These are phyloP conservation scores for Antrozous pallidus DNA, from an alignment of 2,797 vertebrate species.

Conservation along the genomic window DNA sequence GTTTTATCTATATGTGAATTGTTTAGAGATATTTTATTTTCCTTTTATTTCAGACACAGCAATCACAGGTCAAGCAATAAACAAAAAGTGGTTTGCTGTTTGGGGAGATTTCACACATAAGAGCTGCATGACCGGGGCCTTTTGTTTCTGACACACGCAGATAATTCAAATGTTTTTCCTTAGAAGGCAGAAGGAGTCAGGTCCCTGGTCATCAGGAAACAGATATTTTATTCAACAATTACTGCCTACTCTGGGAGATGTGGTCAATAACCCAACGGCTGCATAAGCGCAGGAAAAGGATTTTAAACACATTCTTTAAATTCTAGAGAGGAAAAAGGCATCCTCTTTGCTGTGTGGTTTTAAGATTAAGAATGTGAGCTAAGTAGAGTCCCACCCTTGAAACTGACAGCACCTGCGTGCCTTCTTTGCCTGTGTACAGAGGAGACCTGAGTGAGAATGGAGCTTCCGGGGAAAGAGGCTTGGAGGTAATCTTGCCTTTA, in stretches of 20 bases:
- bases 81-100: slow-evolving; percentile 33
- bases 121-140: neutral
- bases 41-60: neutral
- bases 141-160: neutral
- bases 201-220: neutral
- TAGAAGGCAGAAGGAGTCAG: neutral
- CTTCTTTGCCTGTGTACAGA: neutral
- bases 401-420: neutral
- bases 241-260: neutral
- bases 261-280: neutral
- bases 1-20: neutral
- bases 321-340: neutral
- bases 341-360: neutral
- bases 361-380: neutral
- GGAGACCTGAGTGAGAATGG: neutral
- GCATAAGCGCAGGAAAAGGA: neutral
- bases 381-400: neutral
- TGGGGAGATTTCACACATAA: neutral
- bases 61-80: slow-evolving; percentile 37
- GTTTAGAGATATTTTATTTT: slow-evolving; percentile 52
- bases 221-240: neutral
- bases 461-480: neutral
- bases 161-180: neutral
- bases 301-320: neutral
- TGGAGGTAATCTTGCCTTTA: neutral